Conservation (phyloP, 2,113 vertebrate species). For the Pomatorhinus ruficollis region DNA sequence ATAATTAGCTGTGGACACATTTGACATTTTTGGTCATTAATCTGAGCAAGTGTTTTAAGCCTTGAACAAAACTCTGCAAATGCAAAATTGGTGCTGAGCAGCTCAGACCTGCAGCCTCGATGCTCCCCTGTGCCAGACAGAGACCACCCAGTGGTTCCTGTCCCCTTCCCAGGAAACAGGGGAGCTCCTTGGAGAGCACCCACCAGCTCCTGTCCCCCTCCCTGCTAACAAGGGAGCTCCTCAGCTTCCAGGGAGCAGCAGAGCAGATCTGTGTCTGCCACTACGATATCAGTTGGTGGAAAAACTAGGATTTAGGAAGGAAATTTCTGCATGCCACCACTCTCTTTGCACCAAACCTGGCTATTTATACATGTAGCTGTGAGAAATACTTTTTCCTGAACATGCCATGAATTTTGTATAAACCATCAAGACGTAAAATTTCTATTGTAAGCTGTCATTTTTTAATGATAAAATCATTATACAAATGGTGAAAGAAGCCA, state of each 20-base stretch:
- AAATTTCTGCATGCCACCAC: neutral
- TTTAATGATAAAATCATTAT: neutral
- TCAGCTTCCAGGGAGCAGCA: neutral
- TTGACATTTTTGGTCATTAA: conserved; percentile 95
- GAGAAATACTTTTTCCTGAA: neutral
- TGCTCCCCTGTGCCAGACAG: rapidly evolving
- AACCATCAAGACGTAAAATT: neutral
- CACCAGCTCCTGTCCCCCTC: neutral
- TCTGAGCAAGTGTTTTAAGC: conserved; percentile 76
- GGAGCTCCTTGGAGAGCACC: neutral
- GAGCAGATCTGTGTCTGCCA: neutral
- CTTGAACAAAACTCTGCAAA: conserved; percentile 50
- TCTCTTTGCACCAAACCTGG: neutral
- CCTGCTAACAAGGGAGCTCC: neutral
- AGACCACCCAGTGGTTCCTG: neutral
- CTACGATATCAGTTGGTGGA: rapidly evolving
- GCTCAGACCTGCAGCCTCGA: neutral
- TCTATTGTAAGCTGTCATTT: neutral
- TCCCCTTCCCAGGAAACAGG: neutral
- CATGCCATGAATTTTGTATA: neutral
- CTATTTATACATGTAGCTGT: rapidly evolving
- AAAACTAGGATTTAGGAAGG: neutral
- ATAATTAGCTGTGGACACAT: conserved; percentile 93
- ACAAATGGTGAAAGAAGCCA: neutral
- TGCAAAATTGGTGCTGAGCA: neutral